Conservation (phyloP, 2,888 invertebrate genomes). For the Synanthedon formicaeformis region DNA sequence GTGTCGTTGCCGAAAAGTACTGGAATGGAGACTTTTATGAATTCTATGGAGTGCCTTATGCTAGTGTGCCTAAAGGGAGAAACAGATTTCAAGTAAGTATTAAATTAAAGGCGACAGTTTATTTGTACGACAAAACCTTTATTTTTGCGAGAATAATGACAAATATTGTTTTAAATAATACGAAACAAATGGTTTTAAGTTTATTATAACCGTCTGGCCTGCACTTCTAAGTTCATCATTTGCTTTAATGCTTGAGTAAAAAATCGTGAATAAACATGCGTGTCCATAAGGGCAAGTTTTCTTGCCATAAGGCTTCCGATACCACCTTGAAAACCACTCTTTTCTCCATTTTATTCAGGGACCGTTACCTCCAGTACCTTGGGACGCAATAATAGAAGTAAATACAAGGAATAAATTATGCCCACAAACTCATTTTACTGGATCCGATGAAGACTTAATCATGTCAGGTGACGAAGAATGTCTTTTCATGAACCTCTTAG, state of each 20-base stretch:
- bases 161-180: background rate
- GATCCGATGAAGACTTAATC: slow-evolving; percentile 25
- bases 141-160: no score
- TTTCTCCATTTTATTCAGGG: slow-evolving; percentile 27
- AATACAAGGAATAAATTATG: slow-evolving; percentile 27
- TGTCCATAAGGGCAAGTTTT: no score
- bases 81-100: slow-evolving; percentile 44
- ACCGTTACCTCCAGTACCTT: slow-evolving; percentile 41
- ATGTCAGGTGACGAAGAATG: slow-evolving; percentile 49
- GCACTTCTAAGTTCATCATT: no score
- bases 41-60: slow-evolving; percentile 53
- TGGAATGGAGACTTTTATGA: slow-evolving; percentile 58
- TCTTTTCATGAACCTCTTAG: slow-evolving; percentile 36
- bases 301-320: no score
- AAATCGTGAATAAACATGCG: no score
- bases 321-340: no score
- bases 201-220: no score
- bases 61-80: slow-evolving; percentile 39
- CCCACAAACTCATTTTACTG: slow-evolving; percentile 40
- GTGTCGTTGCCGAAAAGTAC: slow-evolving; percentile 39
- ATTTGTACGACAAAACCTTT: no score
- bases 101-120: no score
- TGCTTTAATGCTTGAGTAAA: no score
- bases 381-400: slow-evolving; percentile 33
- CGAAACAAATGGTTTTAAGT: no score